A percentile compares a stretch with the other conserved stretches of the same genome.
Evolutionary conservation across 2,797 vertebrate genomes (phyloP).

Genomic region (Hylomyscus alleni): DNA sequence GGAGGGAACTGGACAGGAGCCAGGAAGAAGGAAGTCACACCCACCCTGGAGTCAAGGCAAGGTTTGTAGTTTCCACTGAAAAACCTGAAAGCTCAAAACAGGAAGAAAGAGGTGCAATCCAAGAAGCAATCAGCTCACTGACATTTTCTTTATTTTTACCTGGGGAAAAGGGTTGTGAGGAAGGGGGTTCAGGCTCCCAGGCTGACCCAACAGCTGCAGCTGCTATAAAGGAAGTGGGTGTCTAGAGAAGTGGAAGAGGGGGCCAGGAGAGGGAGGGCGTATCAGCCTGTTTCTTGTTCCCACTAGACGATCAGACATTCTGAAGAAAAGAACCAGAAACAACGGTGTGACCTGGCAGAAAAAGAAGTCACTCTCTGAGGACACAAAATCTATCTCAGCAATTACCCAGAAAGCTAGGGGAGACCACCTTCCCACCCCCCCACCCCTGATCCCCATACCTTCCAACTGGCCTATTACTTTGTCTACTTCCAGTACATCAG

Average conservation of each 20-base stretch:
- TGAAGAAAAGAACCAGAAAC: conserved; percentile 69
- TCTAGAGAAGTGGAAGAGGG: neutral
- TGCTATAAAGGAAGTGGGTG: conserved; percentile 67
- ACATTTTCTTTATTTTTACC: conserved; percentile 83
- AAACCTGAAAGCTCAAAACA: conserved; percentile 79
- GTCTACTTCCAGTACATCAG: conserved; percentile 35
- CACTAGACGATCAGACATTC: conserved; percentile 49
- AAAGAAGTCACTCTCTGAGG: conserved; percentile 62
- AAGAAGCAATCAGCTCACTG: conserved; percentile 79
- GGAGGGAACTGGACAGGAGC: conserved; percentile 29
- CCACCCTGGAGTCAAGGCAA: conserved; percentile 69
- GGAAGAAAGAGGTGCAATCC: conserved; percentile 81
- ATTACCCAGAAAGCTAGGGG: neutral
- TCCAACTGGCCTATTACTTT: neutral
- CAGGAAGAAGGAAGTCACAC: conserved; percentile 71
- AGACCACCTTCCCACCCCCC: neutral
- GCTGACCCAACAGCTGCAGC: conserved; percentile 74
- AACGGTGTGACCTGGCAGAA: conserved; percentile 44
- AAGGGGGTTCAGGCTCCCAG: conserved; percentile 14
- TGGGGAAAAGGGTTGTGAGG: conserved; percentile 58
- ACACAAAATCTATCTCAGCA: conserved; percentile 33
- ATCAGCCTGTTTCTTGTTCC: conserved; percentile 24
- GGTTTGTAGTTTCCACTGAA: conserved; percentile 77
- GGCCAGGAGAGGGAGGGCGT: neutral
- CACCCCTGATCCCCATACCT: neutral